phyloP scores from a whole-genome alignment of 1,140 invertebrate genomes.

The Saccostrea cuccullata region DNA sequence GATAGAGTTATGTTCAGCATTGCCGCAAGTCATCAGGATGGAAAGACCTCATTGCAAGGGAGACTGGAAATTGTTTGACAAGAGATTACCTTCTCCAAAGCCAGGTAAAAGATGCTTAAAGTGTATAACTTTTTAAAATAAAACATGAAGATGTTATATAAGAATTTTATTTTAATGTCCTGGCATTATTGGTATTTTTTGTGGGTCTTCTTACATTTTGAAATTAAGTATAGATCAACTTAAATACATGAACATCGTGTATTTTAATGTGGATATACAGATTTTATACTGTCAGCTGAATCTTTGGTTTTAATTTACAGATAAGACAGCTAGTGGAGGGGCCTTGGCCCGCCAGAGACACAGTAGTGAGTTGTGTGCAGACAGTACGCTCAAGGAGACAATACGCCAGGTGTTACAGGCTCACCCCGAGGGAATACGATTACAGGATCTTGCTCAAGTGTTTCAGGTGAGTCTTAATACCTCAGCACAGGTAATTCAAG shows the following conservation, averaged over 20 bases:
- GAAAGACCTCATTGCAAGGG: constrained; percentile 69
- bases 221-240: neutral
- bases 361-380: constrained; percentile 11
- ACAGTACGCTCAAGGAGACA: constrained; percentile 55
- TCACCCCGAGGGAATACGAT: constrained; percentile 51
- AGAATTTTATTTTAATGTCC: too few species aligned
- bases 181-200: too few species aligned
- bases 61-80: constrained; percentile 68
- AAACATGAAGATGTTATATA: too few species aligned
- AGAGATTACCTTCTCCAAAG: constrained; percentile 1
- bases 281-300: too few species aligned
- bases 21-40: constrained; percentile 66
- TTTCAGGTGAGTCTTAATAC: constrained; percentile 46
- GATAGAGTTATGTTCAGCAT: constrained; percentile 68
- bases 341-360: constrained; percentile 21
- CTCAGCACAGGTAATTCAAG: too few species aligned
- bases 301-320: neutral
- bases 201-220: too few species aligned
- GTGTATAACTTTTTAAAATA: neutral
- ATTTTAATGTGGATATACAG: too few species aligned
- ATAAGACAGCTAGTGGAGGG: neutral
- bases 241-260: neutral
- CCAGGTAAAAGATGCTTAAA: neutral
- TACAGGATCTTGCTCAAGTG: constrained; percentile 25
- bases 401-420: constrained; percentile 59